A percentile compares a stretch with the other conserved stretches of the same genome.
Evolutionary conservation across 2,888 invertebrate species (phyloP).

Genomic region (Drosophila rubida): DNA sequence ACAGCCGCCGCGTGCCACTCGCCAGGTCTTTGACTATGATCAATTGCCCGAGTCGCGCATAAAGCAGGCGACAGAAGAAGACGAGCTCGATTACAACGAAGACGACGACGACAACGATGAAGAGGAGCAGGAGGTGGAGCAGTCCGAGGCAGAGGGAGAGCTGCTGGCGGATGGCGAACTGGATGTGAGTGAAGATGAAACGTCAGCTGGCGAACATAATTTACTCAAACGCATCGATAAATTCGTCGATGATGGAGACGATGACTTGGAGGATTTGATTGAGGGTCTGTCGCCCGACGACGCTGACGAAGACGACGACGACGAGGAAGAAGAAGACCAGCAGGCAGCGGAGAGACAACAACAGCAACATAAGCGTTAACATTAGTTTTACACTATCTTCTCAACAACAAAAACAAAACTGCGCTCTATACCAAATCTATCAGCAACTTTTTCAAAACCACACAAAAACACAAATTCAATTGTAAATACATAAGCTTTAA

Average conservation of each 20-base stretch:
- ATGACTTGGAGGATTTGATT: constrained; percentile 65
- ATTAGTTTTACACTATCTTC: constrained; percentile 50
- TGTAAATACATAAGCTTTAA: constrained; percentile 69
- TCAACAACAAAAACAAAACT: constrained; percentile 44
- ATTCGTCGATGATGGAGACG: constrained; percentile 74
- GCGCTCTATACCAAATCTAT: constrained; percentile 84
- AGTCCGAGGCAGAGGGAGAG: constrained; percentile 42
- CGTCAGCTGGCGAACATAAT: constrained; percentile 59
- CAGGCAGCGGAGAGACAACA: constrained; percentile 17
- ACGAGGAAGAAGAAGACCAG: constrained; percentile 32
- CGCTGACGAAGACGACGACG: constrained; percentile 41
- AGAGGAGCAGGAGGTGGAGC: constrained; percentile 19
- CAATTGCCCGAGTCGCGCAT: constrained; percentile 83
- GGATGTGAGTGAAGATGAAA: constrained; percentile 35
- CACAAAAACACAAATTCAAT: constrained; percentile 2
- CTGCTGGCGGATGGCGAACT: constrained; percentile 31
- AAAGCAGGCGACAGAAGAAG: constrained; percentile 37
- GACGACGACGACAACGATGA: constrained; percentile 26
- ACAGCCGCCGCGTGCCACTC: constrained; percentile 76
- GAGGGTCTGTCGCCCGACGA: constrained; percentile 52
- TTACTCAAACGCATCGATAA: constrained; percentile 78
- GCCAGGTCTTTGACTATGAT: constrained; percentile 84
- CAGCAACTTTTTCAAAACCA: constrained; percentile 62
- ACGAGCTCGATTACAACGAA: constrained; percentile 56
- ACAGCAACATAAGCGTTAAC: constrained; percentile 40